Base-by-base conservation (phyloP, 1,140 invertebrate species). In the Aphelinus atriplicis region DNA sequence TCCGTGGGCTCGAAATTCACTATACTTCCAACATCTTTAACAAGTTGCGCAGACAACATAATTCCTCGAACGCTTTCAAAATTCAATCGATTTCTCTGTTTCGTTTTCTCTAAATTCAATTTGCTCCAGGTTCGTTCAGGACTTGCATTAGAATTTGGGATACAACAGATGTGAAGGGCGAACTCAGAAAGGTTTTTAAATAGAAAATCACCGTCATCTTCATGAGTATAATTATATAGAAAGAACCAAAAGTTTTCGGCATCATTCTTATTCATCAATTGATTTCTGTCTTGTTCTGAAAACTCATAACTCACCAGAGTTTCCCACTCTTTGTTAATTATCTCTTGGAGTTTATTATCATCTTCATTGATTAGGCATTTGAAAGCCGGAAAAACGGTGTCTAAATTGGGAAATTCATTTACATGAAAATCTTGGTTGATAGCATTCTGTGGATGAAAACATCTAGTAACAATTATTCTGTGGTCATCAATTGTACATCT, bases 1-100 rank as follows among this genome's bases (percentile, higher is more conserved):
- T 60, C 58, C n/a, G 58, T 6, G 4, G 62, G 62, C 62, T 64
- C 62, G 46, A 64, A 64, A 7, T 43, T 64, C 62, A 64, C 7
- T 43, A 5, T 3, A 46, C 62, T 43, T 10, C 62, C 62, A 5
- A 43, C 6, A 64, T 64, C 62, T 64, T 64, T 47, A n/a, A 64
- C 46, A 42, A 5, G 45, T 43, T 64, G 62, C 3, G 45, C 62
- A 46, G 62, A 6, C 6, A 64, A n/a, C 46, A 64, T 5, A 5
- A 64, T 64, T 5, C 6, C 42, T 47, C n/a, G 3, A 3, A 64
- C 6, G 6, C 6, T 64, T 64, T 64, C 62, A 46, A 64, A 64
- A 5, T 47, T 7, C 42, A 47, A 47, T 43, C 46, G 42, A 64
- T 64, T 64, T 46, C 62, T 3, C 5, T 5, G 7, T 45, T 45